Base-by-base conservation (phyloP, 2,888 invertebrate species). In the Sturmia bella region DNA sequence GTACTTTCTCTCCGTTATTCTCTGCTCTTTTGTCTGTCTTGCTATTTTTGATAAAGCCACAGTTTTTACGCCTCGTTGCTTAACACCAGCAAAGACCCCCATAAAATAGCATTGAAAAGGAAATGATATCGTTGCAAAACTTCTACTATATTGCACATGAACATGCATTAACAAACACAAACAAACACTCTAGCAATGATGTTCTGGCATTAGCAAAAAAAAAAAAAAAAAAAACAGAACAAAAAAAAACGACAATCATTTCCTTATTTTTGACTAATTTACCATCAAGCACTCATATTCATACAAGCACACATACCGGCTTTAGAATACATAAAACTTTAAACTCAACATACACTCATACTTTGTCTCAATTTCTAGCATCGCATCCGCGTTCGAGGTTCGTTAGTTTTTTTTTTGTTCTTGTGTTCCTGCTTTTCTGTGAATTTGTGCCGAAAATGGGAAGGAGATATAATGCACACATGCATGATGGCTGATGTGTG, bases 81-180 rank as follows among this genome's bases (percentile, higher is more conserved):
- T 82, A 77, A 82, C 64, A 74, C 74, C 74, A 74, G 74, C 63
- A 82, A 78, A 82, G 69, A 74, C 82, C 82, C 73, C 69, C 82
- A 82, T 82, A 78, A 82, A 82, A 70, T 78, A 82, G 78, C 82
- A 82, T 82, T 82, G 82, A 82, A 82, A 82, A 82, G 82, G 82
- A 80, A 77, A 80, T 80, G 74, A 77, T 80, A 80, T 74, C 76
- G 70, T 78, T 78, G 78, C 80, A 78, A 82, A 79, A 79, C 59
- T 76, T 76, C 69, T 70, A 80, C 78, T 72, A 64, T 77, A 59
- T 63, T 76, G 76, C 77, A 75, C 75, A 83, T 80, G 80, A 78
- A 74, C 70, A 79, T 82, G 84, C 84, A 82, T 61, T 78, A 52
- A 32, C 32, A 32, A 32, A 7, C 32, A 32, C 32, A 32, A 24